Conservation (phyloP, 1,140 invertebrate species). For the Melitaea cinxia region DNA sequence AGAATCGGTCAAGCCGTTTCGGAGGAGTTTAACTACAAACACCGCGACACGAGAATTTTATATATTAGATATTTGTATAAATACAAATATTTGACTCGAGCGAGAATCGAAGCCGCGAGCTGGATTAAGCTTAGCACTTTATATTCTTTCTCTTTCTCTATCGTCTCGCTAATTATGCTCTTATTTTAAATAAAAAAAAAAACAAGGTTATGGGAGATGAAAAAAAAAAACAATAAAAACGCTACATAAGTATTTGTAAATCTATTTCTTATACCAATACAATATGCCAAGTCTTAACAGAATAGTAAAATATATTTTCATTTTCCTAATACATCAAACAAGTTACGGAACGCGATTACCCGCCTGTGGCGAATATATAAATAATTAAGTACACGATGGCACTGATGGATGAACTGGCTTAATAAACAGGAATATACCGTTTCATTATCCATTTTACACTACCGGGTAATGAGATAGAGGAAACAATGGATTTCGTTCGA, state of each 20-base stretch:
- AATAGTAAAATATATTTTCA: conserved; percentile 21
- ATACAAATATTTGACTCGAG: no score
- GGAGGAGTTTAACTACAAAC: no score
- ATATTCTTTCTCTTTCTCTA: no score
- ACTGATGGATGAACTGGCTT: conserved; percentile 60
- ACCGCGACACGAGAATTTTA: no score
- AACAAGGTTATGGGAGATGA: no score
- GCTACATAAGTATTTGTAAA: neutral
- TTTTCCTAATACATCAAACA: conserved; percentile 47
- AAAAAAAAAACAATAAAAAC: no score
- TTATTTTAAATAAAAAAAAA: no score
- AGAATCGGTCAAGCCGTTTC: no score
- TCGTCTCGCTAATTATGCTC: no score
- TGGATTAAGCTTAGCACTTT: no score
- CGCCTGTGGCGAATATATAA: conserved; percentile 58
- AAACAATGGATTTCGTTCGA: neutral
- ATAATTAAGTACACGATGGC: conserved; percentile 51
- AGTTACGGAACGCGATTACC: conserved; percentile 26
- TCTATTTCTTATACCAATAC: neutral
- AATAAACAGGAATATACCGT: conserved; percentile 40
- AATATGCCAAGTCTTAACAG: neutral
- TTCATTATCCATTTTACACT: conserved; percentile 24
- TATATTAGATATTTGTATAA: no score
- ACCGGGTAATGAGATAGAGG: conserved; percentile 18
- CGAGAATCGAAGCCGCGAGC: no score